A percentile compares a stretch with the other conserved stretches of the same genome.
phyloP scores from a whole-genome alignment of 2,888 invertebrate species.

The Drosophila villosipedis region DNA sequence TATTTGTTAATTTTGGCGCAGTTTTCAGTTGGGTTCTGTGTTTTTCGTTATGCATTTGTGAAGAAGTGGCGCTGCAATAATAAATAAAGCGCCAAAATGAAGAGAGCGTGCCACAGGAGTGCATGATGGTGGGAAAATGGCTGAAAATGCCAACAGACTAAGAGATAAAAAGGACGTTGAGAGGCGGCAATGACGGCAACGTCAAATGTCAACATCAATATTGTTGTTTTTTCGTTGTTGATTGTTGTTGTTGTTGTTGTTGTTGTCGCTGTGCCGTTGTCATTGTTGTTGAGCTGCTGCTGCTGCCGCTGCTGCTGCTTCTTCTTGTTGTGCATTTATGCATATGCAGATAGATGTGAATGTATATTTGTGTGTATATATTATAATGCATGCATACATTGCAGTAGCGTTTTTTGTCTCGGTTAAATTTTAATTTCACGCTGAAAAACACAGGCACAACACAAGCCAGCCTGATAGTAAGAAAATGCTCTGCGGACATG shows the following conservation, averaged over 20 bases:
- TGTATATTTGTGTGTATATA: slow-evolving; percentile 21
- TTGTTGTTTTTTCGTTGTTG: slow-evolving; percentile 36
- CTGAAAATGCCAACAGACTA: slow-evolving; percentile 54
- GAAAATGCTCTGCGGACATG: slow-evolving; percentile 18
- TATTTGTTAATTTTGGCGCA: slow-evolving; percentile 76
- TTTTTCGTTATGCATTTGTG: slow-evolving; percentile 50
- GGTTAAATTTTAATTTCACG: slow-evolving; percentile 83
- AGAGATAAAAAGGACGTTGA: slow-evolving; percentile 48
- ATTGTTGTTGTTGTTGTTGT: slow-evolving; percentile 41
- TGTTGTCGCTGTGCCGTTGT: slow-evolving; percentile 32
- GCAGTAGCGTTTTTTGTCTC: slow-evolving; percentile 61
- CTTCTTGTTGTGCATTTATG: slow-evolving; percentile 65
- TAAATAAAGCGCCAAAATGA: slow-evolving; percentile 65
- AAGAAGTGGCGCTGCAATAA: slow-evolving; percentile 66
- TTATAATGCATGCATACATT: slow-evolving; percentile 48
- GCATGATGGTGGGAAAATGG: slow-evolving; percentile 21
- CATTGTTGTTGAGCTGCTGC: slow-evolving; percentile 35
- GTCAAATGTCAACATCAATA: slow-evolving; percentile 81
- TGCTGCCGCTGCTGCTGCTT: slow-evolving; percentile 28
- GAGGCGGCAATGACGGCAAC: slow-evolving; percentile 62
- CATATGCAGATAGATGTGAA: slow-evolving; percentile 41
- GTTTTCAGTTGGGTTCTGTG: slow-evolving; percentile 49
- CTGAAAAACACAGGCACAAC: slow-evolving; percentile 66
- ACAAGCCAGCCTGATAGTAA: slow-evolving; percentile 41
- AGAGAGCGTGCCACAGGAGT: not conserved